Evolutionary conservation across 1,140 invertebrate genomes (phyloP).

Genomic region (Bombus turneri): DNA sequence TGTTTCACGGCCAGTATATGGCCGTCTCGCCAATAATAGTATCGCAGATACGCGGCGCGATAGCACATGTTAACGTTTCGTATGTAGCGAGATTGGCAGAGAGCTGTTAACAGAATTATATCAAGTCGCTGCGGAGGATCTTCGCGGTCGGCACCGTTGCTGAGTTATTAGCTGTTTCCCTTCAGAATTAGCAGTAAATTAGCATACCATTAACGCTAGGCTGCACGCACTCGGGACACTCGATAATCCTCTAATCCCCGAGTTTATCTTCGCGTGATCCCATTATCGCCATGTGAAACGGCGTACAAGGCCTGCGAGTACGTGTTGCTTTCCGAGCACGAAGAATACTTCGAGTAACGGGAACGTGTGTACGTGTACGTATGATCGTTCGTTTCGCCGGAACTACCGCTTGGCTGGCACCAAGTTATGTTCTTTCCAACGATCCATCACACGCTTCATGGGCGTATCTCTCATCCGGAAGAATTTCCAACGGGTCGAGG

Average conservation of each 20-base stretch:
- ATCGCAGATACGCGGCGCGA: constrained; percentile 6
- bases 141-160: constrained; percentile 44
- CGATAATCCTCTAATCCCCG: constrained; percentile 68
- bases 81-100: neutral
- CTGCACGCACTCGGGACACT: constrained; percentile 60
- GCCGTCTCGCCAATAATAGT: neutral
- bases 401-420: neutral
- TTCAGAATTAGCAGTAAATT: constrained; percentile 71
- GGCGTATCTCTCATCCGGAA: neutral
- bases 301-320: neutral
- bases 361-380: too few relatives aligned
- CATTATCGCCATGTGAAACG: constrained; percentile 59
- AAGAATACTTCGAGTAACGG: neutral
- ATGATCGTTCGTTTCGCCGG: neutral
- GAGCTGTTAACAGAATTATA: constrained; percentile 40
- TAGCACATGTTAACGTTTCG: constrained; percentile 47
- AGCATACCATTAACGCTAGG: constrained; percentile 68
- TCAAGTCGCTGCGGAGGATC: constrained; percentile 25
- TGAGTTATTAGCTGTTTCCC: constrained; percentile 73
- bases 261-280: constrained; percentile 70
- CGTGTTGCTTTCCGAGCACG: constrained; percentile 31
- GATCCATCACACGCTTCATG: neutral
- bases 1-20: neutral
- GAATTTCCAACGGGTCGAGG: neutral
- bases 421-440: neutral